Evolutionary conservation across 2,797 vertebrate genomes (phyloP), one percentile per base, ranked within the genome.

Genomic region (Pseudopleuronectes americanus): DNA sequence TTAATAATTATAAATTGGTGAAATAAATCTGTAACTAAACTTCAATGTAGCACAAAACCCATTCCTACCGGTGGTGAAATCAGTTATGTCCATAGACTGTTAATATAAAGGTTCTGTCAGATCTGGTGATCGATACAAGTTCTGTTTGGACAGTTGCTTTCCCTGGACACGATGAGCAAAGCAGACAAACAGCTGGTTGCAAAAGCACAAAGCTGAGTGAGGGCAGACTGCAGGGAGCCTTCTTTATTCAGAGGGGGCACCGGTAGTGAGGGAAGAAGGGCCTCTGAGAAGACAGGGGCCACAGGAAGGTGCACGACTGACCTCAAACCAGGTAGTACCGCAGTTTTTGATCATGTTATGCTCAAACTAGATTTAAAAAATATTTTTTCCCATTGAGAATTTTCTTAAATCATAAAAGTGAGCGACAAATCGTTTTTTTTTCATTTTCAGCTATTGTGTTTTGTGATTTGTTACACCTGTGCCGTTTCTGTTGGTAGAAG

Each of bases 61-160:
- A 8, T 8, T 33, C 33, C 33, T 33, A 4, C 10, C 33, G 3
- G 33, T 12, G 33, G 9, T 36, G 10, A 10, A 36, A 36, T 12
- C 36, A 13, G 3, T 38, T 38, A 38, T 13, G 12, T 38, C 4
- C 3, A 12, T 12, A 38, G 36, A 38, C 10, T 3, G 36, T 38
- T 12, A 1, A 38, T 38, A 13, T 12, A 38, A 38, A 38, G 10
- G 36, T 13, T 38, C 3, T 13, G 9, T 38, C 36, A n/a, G n/a
- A 83, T 88, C 75, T 81, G 84, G 19, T 58, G 72, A n/a, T n/a
- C n/a, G n/a, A 82, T 64, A 74, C 81, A 19, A 70, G 60, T 33
- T 47, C 45, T 90, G 88, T 91, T 91, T 92, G 80, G 81, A 92
- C 87, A 90, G 89, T 84, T 89, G 88, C 69, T 90, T 80, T 83